Base-by-base conservation (phyloP, 2,888 invertebrate genomes). In the Leucozona laternaria region DNA sequence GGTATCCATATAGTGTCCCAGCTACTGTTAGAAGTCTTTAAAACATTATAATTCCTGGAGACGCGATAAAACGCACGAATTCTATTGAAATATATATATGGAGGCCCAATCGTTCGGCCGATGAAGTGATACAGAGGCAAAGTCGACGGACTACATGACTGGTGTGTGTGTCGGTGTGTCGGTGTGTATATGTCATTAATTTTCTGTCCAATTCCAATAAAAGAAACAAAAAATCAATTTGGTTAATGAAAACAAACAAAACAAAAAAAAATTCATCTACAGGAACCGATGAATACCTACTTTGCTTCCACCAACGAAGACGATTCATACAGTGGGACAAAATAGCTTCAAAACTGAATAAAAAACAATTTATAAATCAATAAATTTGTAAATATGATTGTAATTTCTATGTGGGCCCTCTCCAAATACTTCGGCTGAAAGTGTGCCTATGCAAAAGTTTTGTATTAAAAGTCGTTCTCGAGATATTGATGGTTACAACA, bases 181-280 rank as follows among this genome's bases (percentile, higher is more conserved):
- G n/a, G n/a, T n/a, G 37, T 37, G 15, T 45, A 40, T 62, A 50
- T 31, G 80, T 60, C 85, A 72, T 85, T 85, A 80, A 81, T 78
- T 77, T 62, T 55, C 68, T 68, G 50, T 53, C 34, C 53, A 68
- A 45, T 66, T 80, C 77, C 85, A 81, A 85, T 81, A 77, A 85
- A 76, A 79, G 57, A 55, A 57, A 58, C 66, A 81, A 77, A 78
- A 82, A 71, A 66, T 66, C 70, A 71, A 77, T 77, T 85, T 45
- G 48, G 53, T 72, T 55, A 81, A 85, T 43, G 70, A 82, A 82
- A 82, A 86, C 78, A 86, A 86, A 82, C 82, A 80, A 76, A 78
- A 48, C 55, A 28, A 71, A 10, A 20, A 11, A 34, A 40, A 34
- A 37, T 13, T 25, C 20, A 58, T 31, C 43, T 31, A n/a, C 48